A percentile compares a stretch with the other conserved stretches of the same genome.
phyloP scores from a whole-genome alignment of 2,113 vertebrate genomes.

The Alethe diademata region DNA sequence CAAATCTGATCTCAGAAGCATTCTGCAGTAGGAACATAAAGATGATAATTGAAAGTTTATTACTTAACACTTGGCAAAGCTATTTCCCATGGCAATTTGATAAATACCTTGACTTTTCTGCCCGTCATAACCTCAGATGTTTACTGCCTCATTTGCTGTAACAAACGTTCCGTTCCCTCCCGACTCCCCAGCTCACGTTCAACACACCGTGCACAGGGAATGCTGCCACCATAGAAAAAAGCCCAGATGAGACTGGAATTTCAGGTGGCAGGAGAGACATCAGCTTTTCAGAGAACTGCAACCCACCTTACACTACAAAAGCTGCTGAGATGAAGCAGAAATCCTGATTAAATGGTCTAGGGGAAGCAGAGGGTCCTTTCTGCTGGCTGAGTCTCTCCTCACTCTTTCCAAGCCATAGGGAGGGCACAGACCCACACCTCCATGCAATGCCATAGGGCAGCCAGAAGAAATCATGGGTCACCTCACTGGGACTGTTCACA shows the following conservation, averaged over 20 bases:
- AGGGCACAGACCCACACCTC: not conserved
- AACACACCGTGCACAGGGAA: not conserved
- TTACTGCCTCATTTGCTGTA: conserved; percentile 51
- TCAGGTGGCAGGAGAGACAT: not conserved
- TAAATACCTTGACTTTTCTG: conserved; percentile 59
- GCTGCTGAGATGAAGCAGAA: not conserved
- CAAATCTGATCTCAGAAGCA: not conserved
- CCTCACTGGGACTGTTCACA: not conserved
- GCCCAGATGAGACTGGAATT: not conserved
- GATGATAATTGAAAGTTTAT: conserved; percentile 56
- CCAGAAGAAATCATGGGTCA: not conserved
- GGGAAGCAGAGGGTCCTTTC: not conserved
- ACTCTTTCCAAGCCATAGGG: not conserved
- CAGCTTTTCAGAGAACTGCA: not conserved
- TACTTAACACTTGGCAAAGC: conserved; percentile 23
- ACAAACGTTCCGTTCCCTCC: conserved; percentile 9
- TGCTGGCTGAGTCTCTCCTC: not conserved
- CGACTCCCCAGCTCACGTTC: not conserved
- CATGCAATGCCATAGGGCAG: not conserved
- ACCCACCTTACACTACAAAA: not conserved
- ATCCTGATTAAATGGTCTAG: not conserved
- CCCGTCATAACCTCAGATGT: not conserved
- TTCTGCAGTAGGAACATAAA: not conserved
- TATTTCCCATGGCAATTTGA: conserved; percentile 49
- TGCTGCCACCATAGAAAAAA: not conserved